Evolutionary conservation across 2,888 invertebrate genomes (phyloP).

Genomic region (Fissipunctia ypsillon): DNA sequence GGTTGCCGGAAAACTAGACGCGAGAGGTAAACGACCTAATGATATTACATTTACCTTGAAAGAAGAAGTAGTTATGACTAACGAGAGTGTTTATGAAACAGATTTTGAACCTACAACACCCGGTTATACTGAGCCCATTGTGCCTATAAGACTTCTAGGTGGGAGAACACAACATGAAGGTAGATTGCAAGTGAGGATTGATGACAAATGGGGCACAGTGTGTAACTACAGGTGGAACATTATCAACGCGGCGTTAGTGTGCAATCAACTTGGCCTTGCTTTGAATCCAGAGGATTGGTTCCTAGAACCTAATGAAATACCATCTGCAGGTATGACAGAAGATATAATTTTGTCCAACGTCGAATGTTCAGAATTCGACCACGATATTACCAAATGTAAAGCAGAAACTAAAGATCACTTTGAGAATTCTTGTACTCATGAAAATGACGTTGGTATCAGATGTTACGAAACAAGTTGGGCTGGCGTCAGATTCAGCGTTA

Average conservation of each 20-base stretch:
- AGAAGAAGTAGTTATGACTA: conserved; percentile 92
- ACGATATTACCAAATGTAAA: conserved; percentile 96
- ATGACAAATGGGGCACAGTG: conserved; percentile 98
- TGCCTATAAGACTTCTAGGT: conserved; percentile 95
- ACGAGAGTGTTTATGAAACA: conserved; percentile 92
- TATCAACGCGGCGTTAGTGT: conserved; percentile 97
- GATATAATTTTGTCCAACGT: conserved; percentile 96
- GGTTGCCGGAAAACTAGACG: conserved; percentile 97
- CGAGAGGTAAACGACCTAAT: conserved; percentile 94
- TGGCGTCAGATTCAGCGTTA: conserved; percentile 96
- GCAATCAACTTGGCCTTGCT: conserved; percentile 98
- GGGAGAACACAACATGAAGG: conserved; percentile 96
- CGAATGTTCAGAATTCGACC: conserved; percentile 97
- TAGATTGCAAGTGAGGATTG: conserved; percentile 95
- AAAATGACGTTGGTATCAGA: conserved; percentile 96
- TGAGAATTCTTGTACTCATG: conserved; percentile 96
- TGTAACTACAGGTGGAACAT: conserved; percentile 99
- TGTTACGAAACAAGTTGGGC: conserved; percentile 98
- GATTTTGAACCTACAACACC: conserved; percentile 91
- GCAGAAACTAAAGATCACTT: conserved; percentile 94
- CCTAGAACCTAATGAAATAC: conserved; percentile 95
- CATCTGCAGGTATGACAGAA: conserved; percentile 94
- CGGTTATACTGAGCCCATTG: conserved; percentile 91
- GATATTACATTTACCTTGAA: conserved; percentile 95
- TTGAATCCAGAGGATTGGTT: conserved; percentile 98